Conservation (phyloP, 2,797 vertebrate species). For the Syndactyla subalaris region DNA sequence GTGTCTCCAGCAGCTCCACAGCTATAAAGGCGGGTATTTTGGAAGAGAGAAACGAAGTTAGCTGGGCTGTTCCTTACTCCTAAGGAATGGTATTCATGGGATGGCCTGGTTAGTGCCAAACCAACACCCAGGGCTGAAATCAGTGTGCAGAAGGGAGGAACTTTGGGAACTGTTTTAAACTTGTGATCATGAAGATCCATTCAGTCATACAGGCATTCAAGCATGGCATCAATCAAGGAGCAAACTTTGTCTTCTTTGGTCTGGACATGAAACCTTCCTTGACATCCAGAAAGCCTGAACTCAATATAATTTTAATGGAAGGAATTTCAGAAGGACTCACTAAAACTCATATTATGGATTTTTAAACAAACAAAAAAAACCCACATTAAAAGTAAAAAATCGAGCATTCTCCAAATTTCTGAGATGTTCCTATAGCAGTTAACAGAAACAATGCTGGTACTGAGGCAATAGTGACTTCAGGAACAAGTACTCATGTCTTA, state of each 20-base stretch:
- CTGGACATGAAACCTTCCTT: not conserved
- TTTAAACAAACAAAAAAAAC: not conserved
- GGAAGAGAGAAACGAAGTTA: not conserved
- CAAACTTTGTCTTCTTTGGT: not conserved
- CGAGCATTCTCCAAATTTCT: not conserved
- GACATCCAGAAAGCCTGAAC: not conserved
- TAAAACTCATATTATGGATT: not conserved
- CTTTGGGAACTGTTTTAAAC: not conserved
- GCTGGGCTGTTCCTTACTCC: not conserved
- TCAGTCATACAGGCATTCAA: not conserved
- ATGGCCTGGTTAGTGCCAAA: not conserved
- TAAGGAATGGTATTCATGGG: not conserved
- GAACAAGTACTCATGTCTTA: not conserved
- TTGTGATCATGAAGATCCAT: rapidly evolving
- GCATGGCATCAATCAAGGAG: not conserved
- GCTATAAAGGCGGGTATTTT: rapidly evolving
- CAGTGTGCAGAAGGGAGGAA: not conserved
- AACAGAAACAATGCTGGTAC: not conserved
- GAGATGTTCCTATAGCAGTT: not conserved
- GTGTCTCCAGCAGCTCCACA: not conserved
- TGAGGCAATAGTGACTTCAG: not conserved
- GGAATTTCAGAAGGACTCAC: not conserved
- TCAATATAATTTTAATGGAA: not conserved
- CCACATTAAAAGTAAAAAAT: not conserved
- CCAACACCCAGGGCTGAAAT: rapidly evolving